Evolutionary conservation across 1,140 invertebrate genomes (phyloP), one percentile per base, ranked within the genome.

Genomic region (Antheraea mylitta): DNA sequence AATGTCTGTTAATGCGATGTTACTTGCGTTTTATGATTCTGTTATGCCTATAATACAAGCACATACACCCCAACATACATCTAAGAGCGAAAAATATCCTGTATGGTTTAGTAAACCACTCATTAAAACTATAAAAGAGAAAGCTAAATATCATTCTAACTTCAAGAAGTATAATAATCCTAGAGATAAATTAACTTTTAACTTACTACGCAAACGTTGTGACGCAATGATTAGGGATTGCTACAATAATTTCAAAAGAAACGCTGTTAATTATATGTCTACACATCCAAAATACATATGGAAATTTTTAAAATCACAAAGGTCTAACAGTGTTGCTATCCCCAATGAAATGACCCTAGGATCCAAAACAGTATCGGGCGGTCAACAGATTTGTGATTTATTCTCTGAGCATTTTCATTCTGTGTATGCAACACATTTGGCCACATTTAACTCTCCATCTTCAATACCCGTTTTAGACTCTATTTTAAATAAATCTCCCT

Each of bases 271-370:
- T 53, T 53, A 53, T 16, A 53, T 53, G 11, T 13, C 4, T 53
- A 53, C 45, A n/a, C 9, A 53, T 53, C 45, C 45, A n/a, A 53
- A 53, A 53, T 53, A 53, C 13, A 53, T 53, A 53, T 53, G 45
- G 45, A 53, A 53, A 53, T 53, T 53, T 53, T n/a, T 53, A 53
- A 53, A 53, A 0, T 53, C 45, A 16, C 45, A 53, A 53, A 53
- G 16, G 16, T 53, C 11, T 6, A 53, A 53, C 16, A 53, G 45
- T 53, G 45, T 53, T n/a, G 16, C 45, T 0, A 53, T 53, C 45
- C 11, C 45, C 13, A 53, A 53, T 16, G 45, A 53, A 53, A 53
- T 53, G 38, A 42, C 38, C 11, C 13, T 53, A 16, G 45, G 45
- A 53, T 53, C 45, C 5, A 13, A 53, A 16, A 53, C 45, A 2